Percentiles rank a stretch among this genome's conserved stretches.
phyloP scores from a whole-genome alignment of 2,797 vertebrate species.

The Gymnothorax javanicus region DNA sequence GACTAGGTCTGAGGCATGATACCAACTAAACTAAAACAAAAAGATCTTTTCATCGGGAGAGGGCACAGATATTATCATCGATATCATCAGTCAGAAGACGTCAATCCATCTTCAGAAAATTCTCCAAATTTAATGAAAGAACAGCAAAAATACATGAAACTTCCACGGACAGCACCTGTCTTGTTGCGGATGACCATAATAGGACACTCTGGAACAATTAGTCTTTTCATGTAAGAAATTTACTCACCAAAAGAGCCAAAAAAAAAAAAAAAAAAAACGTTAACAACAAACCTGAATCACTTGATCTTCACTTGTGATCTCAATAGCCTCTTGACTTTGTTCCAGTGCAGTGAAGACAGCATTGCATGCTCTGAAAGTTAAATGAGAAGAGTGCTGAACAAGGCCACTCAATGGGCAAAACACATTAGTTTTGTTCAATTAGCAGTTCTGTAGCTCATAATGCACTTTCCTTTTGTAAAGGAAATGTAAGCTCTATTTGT shows the following conservation, averaged over 20 bases:
- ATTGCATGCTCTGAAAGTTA: slow-evolving; percentile 84
- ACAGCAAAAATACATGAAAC: slow-evolving; percentile 4
- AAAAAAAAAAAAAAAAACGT: background rate
- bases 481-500: background rate
- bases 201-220: background rate
- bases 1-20: slow-evolving; percentile 38
- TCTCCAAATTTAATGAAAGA: background rate
- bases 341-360: slow-evolving; percentile 95
- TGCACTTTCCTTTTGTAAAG: background rate
- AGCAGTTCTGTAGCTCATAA: background rate
- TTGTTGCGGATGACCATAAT: background rate
- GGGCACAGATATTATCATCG: slow-evolving; percentile 38
- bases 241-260: slow-evolving; percentile 12
- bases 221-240: slow-evolving; percentile 17
- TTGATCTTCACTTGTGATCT: slow-evolving; percentile 96
- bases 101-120: slow-evolving; percentile 30
- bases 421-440: too few species aligned
- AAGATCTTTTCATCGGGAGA: slow-evolving; percentile 25
- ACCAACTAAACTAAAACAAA: slow-evolving; percentile 15
- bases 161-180: background rate
- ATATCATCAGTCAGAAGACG: slow-evolving; percentile 56
- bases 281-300: slow-evolving; percentile 86
- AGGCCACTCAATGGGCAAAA: background rate
- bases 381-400: background rate
- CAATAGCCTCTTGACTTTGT: slow-evolving; percentile 96